Percentiles rank a stretch among this genome's conserved stretches.
phyloP scores from a whole-genome alignment of 1,140 invertebrate species.

The Monochamus saltuarius region DNA sequence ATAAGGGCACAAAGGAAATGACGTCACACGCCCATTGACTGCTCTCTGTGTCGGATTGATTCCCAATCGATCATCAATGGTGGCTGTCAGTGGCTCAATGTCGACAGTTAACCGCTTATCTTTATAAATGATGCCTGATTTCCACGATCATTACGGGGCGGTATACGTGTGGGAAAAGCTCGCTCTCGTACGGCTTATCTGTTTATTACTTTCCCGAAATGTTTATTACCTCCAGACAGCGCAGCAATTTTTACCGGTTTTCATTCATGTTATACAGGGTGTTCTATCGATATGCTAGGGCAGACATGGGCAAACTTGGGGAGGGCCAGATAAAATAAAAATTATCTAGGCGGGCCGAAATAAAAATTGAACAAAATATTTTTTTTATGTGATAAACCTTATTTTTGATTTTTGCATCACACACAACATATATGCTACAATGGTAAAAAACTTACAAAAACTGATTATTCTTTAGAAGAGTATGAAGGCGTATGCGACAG shows the following conservation, averaged over 20 bases:
- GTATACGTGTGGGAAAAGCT: neutral
- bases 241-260: too few relatives aligned
- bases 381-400: conserved; percentile 2
- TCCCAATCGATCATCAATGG: conserved; percentile 50
- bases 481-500: neutral
- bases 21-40: conserved; percentile 52
- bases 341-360: too few relatives aligned
- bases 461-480: neutral
- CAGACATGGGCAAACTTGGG: too few relatives aligned
- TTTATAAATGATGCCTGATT: conserved; percentile 47
- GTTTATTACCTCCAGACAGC: too few relatives aligned
- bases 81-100: conserved; percentile 38
- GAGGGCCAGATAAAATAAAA: too few relatives aligned
- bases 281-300: too few relatives aligned
- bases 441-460: conserved; percentile 3
- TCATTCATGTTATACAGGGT: too few relatives aligned
- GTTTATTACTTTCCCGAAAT: neutral
- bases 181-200: conserved; percentile 2
- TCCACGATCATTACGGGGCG: conserved; percentile 10
- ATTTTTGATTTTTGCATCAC: conserved; percentile 3
- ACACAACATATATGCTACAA: neutral
- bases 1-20: conserved; percentile 51
- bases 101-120: conserved; percentile 42
- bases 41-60: conserved; percentile 49
- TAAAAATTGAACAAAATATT: neutral